phyloP scores from a whole-genome alignment of 2,113 vertebrate species.

The Sinocyclocheilus anophthalmus region DNA sequence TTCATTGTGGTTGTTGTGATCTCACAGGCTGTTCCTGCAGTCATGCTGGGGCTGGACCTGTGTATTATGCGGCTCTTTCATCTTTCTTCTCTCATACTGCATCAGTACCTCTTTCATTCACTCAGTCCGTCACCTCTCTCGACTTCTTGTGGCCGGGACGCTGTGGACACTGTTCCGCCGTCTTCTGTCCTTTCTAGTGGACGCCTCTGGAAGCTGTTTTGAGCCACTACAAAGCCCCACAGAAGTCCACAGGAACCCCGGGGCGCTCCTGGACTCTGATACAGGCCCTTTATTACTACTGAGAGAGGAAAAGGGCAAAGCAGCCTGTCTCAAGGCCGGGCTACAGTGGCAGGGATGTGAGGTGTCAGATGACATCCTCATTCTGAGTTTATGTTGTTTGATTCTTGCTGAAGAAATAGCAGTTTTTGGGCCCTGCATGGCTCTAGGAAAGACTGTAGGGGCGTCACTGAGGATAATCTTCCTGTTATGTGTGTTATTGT shows the following conservation, averaged over 20 bases:
- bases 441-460: constrained; percentile 56
- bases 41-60: constrained; percentile 85
- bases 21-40: constrained; percentile 78
- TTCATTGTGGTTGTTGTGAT: background rate
- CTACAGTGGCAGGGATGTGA: constrained; percentile 81
- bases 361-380: constrained; percentile 78
- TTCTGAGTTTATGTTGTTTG: constrained; percentile 81
- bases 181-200: constrained; percentile 76
- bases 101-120: constrained; percentile 66
- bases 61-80: constrained; percentile 77
- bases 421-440: constrained; percentile 73
- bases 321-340: constrained; percentile 72
- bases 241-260: constrained; percentile 25
- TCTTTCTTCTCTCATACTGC: constrained; percentile 77
- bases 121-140: constrained; percentile 76
- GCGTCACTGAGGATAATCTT: constrained; percentile 76
- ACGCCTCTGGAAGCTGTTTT: constrained; percentile 79
- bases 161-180: constrained; percentile 67
- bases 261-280: constrained; percentile 39
- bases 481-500: constrained; percentile 76
- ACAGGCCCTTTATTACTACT: constrained; percentile 73
- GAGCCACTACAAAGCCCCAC: constrained; percentile 65
- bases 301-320: constrained; percentile 72
- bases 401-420: constrained; percentile 79
- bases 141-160: constrained; percentile 57